Evolutionary conservation across 64 coral and sea anemone genomes (phyloP).

Genomic region (Porites lutea): DNA sequence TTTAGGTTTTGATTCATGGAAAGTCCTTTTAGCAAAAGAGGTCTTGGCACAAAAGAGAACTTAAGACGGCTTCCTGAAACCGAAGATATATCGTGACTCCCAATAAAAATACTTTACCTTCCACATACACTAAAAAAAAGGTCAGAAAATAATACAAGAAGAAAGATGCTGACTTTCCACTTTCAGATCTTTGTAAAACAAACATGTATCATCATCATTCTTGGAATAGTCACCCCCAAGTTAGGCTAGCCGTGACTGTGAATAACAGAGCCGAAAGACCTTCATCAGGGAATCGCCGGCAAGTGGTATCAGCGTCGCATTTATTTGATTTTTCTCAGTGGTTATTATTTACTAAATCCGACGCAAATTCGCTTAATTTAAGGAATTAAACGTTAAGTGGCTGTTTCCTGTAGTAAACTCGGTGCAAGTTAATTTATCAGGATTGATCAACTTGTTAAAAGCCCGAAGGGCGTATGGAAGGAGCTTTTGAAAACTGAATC

Average conservation of each 20-base stretch:
- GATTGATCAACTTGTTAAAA: neutral
- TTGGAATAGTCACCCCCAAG: neutral
- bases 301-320: neutral
- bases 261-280: too few relatives aligned
- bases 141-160: too few relatives aligned
- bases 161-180: too few relatives aligned
- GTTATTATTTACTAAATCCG: neutral
- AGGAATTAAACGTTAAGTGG: conserved; percentile 13
- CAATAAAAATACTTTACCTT: too few relatives aligned
- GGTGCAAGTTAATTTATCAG: too few relatives aligned
- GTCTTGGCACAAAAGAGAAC: too few relatives aligned
- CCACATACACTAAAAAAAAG: too few relatives aligned
- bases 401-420: neutral
- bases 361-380: conserved; percentile 14
- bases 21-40: too few relatives aligned
- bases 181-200: too few relatives aligned
- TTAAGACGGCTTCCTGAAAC: too few relatives aligned
- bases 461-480: neutral
- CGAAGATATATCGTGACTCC: too few relatives aligned
- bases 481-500: neutral
- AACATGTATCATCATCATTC: neutral
- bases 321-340: neutral
- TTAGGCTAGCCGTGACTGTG: neutral
- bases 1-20: too few relatives aligned
- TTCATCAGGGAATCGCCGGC: neutral